Conservation (phyloP, 2,888 invertebrate species). For the Crematogaster levior region DNA sequence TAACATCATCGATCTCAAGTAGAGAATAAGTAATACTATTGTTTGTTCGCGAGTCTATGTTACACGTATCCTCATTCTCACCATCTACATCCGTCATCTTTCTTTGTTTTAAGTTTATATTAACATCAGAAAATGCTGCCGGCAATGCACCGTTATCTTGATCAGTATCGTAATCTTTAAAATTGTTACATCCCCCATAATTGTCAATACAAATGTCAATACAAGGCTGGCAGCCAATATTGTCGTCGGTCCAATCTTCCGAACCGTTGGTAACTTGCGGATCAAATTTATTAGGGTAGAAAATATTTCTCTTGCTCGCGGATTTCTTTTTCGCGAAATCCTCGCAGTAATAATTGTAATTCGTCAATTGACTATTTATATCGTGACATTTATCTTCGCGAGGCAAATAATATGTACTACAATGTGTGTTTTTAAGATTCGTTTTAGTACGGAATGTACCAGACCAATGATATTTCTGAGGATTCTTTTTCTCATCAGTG, state of each 20-base stretch:
- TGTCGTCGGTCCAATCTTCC: slow-evolving; percentile 16
- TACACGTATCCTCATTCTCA: background rate
- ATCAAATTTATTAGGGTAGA: slow-evolving; percentile 58
- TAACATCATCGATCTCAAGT: background rate
- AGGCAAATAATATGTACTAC: slow-evolving; percentile 4
- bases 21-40: background rate
- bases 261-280: slow-evolving; percentile 11
- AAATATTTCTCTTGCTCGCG: slow-evolving; percentile 64
- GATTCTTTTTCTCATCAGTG: slow-evolving; percentile 63
- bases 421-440: background rate
- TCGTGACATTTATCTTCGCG: background rate
- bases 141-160: background rate
- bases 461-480: slow-evolving; percentile 77
- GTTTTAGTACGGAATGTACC: slow-evolving; percentile 72
- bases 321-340: slow-evolving; percentile 62
- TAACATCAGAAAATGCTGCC: slow-evolving; percentile 8
- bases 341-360: slow-evolving; percentile 64
- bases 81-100: background rate
- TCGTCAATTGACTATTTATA: background rate
- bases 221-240: slow-evolving; percentile 20
- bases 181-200: background rate
- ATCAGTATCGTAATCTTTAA: slow-evolving; percentile 2
- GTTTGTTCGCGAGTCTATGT: background rate
- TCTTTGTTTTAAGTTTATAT: slow-evolving; percentile 35
- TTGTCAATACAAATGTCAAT: slow-evolving; percentile 26